These are phyloP conservation scores for Beris chalybata DNA, from an alignment of 2,888 invertebrate species.

Conservation along the genomic window DNA sequence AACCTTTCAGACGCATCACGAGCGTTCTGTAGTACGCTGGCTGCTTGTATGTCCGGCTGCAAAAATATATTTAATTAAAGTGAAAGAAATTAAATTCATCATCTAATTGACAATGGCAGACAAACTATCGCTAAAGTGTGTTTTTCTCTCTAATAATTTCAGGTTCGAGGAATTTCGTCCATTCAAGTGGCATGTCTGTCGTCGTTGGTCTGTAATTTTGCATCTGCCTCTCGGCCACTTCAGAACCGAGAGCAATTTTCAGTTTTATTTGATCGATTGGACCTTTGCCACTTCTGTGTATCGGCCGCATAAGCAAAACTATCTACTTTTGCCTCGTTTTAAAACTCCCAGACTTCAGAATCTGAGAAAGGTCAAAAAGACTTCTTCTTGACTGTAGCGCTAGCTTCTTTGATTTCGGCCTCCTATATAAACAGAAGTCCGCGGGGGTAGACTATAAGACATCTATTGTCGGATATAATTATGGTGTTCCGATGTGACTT, in stretches of 20 bases:
- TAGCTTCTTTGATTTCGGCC: constrained; percentile 23
- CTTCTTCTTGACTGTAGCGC: background rate
- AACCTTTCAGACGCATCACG: too few species aligned
- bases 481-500: constrained; percentile 36
- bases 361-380: constrained; percentile 14
- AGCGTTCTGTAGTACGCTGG: too few species aligned
- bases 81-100: constrained; percentile 37
- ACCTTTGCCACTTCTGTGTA: background rate
- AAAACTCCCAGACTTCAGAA: constrained; percentile 16
- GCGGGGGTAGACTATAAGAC: constrained; percentile 18
- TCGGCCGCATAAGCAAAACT: constrained; percentile 5
- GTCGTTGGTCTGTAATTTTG: constrained; percentile 34
- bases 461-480: constrained; percentile 35
- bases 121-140: constrained; percentile 9
- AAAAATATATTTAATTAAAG: constrained; percentile 36
- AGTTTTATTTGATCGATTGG: too few species aligned
- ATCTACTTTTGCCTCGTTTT: background rate
- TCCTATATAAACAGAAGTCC: constrained; percentile 34
- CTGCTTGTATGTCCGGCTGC: constrained; percentile 13
- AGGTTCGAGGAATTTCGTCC: constrained; percentile 34
- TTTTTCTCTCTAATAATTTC: constrained; percentile 30
- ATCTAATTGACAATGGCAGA: constrained; percentile 39
- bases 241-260: too few species aligned
- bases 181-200: constrained; percentile 34
- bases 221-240: constrained; percentile 33